phyloP scores from a whole-genome alignment of 2,888 invertebrate genomes.

The Agrochola litura region DNA sequence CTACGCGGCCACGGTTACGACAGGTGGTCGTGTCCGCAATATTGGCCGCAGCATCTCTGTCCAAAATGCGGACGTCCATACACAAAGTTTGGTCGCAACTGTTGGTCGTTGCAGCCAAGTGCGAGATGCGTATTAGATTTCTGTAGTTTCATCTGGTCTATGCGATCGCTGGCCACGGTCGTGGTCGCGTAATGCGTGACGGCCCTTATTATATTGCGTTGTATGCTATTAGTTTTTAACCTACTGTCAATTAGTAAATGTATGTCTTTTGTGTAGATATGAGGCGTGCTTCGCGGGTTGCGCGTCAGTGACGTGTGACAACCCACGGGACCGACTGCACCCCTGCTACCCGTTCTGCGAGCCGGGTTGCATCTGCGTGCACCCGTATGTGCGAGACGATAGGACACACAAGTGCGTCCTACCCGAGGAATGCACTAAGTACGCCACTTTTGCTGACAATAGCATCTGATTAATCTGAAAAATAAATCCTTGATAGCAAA shows the following conservation, averaged over 20 bases:
- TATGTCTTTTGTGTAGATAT: conserved; percentile 70
- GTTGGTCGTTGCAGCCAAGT: neutral
- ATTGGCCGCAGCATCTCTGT: neutral
- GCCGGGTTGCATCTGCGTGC: conserved; percentile 85
- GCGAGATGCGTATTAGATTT: neutral
- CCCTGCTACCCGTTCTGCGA: conserved; percentile 89
- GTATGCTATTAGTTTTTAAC: neutral
- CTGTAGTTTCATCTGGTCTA: neutral
- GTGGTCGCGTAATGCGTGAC: neutral
- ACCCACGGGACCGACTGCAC: conserved; percentile 85
- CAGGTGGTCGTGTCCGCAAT: neutral
- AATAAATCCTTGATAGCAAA: neutral
- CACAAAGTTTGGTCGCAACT: neutral
- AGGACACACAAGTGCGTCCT: conserved; percentile 87
- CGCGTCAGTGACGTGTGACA: conserved; percentile 86
- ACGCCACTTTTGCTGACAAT: conserved; percentile 22
- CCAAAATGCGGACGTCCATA: neutral
- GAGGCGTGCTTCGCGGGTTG: conserved; percentile 87
- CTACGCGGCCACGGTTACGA: neutral
- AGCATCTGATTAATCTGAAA: neutral
- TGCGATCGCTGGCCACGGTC: neutral
- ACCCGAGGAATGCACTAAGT: conserved; percentile 88
- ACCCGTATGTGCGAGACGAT: conserved; percentile 85
- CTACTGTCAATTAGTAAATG: neutral
- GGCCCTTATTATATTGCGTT: neutral